Conservation (phyloP, 1,140 invertebrate species). For the Micrasema minimum region DNA sequence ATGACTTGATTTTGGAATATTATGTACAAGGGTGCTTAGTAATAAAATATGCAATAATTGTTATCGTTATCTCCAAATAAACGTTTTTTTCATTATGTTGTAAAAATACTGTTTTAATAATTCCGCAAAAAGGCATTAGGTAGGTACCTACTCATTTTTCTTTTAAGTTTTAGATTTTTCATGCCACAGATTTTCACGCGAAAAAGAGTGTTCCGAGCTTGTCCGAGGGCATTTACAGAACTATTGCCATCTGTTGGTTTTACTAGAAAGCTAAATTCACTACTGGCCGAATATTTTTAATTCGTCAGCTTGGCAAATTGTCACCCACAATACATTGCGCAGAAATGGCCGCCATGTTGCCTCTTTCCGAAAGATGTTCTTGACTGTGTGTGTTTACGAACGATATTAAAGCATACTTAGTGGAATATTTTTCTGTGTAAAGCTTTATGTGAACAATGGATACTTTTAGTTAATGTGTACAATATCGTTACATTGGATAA, state of each 20-base stretch:
- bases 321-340: constrained; percentile 68
- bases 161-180: no score
- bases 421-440: constrained; percentile 67
- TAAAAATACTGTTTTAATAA: no score
- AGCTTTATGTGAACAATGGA: constrained; percentile 67
- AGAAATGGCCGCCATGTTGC: constrained; percentile 69
- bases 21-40: no score
- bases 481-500: constrained; percentile 64
- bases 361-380: constrained; percentile 68
- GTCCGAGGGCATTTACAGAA: no score
- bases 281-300: constrained; percentile 13
- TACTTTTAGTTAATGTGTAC: constrained; percentile 63
- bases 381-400: constrained; percentile 68
- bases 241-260: constrained; percentile 17
- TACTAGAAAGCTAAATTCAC: background rate
- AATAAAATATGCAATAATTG: no score
- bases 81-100: no score
- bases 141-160: no score
- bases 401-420: constrained; percentile 66
- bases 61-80: no score
- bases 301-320: constrained; percentile 58
- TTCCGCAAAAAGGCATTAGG: no score
- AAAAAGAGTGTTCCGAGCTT: no score
- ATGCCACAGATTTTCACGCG: no score
- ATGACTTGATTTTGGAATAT: no score